A percentile compares a stretch with the other conserved stretches of the same genome.
These are phyloP conservation scores for Smutsia gigantea DNA, from an alignment of 2,797 vertebrate genomes.

Conservation along the genomic window DNA sequence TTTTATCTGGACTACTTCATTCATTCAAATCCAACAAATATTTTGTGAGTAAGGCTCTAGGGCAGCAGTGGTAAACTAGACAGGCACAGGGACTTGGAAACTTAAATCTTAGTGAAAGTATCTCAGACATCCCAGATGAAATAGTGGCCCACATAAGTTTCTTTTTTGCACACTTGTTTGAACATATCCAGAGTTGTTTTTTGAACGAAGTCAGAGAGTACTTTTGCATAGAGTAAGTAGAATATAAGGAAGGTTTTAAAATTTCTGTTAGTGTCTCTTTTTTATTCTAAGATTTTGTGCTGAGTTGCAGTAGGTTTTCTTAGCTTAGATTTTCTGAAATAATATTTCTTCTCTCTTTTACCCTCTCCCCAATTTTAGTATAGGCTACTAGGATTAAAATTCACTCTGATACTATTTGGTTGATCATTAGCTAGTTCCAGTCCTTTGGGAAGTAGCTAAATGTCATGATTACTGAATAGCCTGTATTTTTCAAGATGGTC, in stretches of 20 bases:
- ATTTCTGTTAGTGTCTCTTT: neutral
- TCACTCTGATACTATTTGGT: neutral
- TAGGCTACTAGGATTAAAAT: neutral
- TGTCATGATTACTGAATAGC: neutral
- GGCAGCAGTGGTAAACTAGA: neutral
- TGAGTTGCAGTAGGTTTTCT: neutral
- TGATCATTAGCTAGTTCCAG: neutral
- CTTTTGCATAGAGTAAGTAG: neutral
- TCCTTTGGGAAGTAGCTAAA: neutral
- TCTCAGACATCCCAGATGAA: neutral
- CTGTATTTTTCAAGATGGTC: neutral
- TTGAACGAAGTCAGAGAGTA: neutral
- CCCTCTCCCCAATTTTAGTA: neutral
- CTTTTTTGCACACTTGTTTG: neutral
- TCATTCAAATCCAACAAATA: neutral
- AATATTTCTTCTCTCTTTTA: neutral
- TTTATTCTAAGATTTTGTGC: neutral
- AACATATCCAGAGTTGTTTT: neutral
- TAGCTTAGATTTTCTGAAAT: slow-evolving; percentile 11
- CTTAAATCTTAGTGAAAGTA: neutral
- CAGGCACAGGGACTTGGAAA: neutral
- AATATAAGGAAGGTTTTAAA: neutral
- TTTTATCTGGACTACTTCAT: neutral
- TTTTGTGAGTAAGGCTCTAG: neutral
- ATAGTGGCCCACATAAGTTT: neutral